Evolutionary conservation across 1,140 invertebrate species (phyloP).

Genomic region (Glomeris maerens): DNA sequence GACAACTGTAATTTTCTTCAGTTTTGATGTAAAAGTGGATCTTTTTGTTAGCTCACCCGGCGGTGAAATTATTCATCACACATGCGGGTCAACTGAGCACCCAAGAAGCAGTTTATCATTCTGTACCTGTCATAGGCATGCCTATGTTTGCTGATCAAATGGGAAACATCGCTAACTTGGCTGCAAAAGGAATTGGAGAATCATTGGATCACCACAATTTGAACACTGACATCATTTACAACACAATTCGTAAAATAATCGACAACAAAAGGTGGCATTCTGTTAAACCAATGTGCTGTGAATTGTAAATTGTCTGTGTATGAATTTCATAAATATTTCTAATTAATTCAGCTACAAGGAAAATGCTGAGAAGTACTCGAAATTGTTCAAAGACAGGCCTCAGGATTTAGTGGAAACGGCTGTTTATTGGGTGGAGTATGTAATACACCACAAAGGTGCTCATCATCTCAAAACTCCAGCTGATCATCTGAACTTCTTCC

Average conservation of each 20-base stretch:
- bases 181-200: constrained; percentile 20
- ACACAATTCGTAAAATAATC: no score
- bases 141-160: constrained; percentile 49
- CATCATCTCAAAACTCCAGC: constrained; percentile 39
- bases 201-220: no score
- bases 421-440: constrained; percentile 25
- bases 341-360: constrained; percentile 6
- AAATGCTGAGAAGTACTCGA: neutral
- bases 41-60: constrained; percentile 42
- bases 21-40: no score
- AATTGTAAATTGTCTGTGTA: neutral
- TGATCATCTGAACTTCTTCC: constrained; percentile 41
- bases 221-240: no score
- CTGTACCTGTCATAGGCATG: constrained; percentile 50
- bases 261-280: no score
- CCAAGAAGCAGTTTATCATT: constrained; percentile 52
- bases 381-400: constrained; percentile 19
- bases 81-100: constrained; percentile 53
- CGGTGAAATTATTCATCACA: constrained; percentile 50
- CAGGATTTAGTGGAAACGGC: constrained; percentile 18
- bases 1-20: no score
- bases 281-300: no score
- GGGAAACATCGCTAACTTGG: constrained; percentile 25
- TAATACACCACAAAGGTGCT: constrained; percentile 22
- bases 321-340: neutral